Conservation (phyloP, 2,888 invertebrate genomes). For the Drosophila stalkeri region DNA sequence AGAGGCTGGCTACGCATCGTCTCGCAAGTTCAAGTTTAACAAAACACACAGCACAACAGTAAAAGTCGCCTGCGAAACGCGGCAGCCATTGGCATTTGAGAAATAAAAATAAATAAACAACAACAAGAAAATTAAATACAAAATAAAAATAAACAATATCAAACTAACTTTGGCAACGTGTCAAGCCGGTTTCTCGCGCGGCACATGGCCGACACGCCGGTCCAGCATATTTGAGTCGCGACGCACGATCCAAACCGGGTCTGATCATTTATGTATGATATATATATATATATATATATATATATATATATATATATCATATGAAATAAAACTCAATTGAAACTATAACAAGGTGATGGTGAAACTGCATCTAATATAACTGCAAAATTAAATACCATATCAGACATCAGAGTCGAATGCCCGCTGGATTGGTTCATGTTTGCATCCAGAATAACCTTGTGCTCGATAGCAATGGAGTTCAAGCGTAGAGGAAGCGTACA, state of each 20-base stretch:
- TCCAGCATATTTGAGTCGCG: conserved; percentile 46
- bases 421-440: neutral
- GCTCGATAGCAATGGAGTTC: conserved; percentile 19
- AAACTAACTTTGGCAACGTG: conserved; percentile 74
- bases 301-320: neutral
- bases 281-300: too few relatives aligned
- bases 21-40: conserved; percentile 76
- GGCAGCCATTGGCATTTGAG: conserved; percentile 63
- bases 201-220: conserved; percentile 59
- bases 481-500: conserved; percentile 20
- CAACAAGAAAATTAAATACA: neutral
- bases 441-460: conserved; percentile 34
- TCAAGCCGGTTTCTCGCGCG: conserved; percentile 67
- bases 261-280: conserved; percentile 10
- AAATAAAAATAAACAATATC: conserved; percentile 23
- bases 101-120: conserved; percentile 2
- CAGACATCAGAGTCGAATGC: conserved; percentile 17
- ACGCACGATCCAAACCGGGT: conserved; percentile 53
- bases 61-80: conserved; percentile 54
- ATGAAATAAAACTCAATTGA: conserved; percentile 45
- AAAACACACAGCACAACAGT: conserved; percentile 43
- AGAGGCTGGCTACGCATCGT: conserved; percentile 68
- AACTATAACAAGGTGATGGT: conserved; percentile 55
- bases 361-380: conserved; percentile 41
- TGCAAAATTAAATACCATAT: conserved; percentile 16